These are phyloP conservation scores for Varanus komodoensis DNA, from an alignment of 2,113 vertebrate species.

Conservation along the genomic window DNA sequence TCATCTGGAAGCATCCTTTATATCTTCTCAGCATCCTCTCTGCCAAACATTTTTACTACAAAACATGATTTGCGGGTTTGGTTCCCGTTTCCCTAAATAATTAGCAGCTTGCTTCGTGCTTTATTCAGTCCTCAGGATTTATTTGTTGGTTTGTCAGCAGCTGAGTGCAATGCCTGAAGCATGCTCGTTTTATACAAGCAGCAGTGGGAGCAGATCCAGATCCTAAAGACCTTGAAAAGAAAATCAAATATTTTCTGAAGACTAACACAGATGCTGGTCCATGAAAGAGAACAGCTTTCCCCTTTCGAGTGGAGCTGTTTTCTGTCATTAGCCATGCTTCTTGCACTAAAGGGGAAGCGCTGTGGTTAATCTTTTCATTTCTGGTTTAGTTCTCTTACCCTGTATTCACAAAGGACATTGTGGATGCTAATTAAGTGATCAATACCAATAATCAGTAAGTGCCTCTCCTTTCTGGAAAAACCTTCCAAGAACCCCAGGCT, in stretches of 20 bases:
- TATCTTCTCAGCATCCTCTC: constrained; percentile 13
- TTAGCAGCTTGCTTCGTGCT: constrained; percentile 24
- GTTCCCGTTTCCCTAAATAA: constrained; percentile 32
- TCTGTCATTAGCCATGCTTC: neutral
- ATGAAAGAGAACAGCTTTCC: constrained; percentile 1
- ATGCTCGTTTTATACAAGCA: constrained; percentile 23
- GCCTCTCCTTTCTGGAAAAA: neutral
- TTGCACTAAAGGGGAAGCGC: neutral
- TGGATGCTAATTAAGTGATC: neutral
- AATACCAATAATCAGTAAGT: neutral
- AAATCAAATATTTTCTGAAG: constrained; percentile 26
- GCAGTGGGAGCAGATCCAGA: neutral
- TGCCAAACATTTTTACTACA: constrained; percentile 35
- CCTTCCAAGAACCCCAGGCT: too few relatives aligned
- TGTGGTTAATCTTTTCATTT: neutral
- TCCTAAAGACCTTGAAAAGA: constrained; percentile 39
- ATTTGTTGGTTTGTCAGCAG: constrained; percentile 22
- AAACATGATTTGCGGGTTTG: neutral
- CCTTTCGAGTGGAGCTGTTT: neutral
- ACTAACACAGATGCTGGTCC: neutral
- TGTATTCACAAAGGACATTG: neutral
- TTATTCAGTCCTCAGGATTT: constrained; percentile 22
- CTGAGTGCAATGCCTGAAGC: neutral
- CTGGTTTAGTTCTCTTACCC: neutral
- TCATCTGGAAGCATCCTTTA: constrained; percentile 12